Evolutionary conservation across 1,140 invertebrate genomes (phyloP).

Genomic region (Zaprionus gabonicus): DNA sequence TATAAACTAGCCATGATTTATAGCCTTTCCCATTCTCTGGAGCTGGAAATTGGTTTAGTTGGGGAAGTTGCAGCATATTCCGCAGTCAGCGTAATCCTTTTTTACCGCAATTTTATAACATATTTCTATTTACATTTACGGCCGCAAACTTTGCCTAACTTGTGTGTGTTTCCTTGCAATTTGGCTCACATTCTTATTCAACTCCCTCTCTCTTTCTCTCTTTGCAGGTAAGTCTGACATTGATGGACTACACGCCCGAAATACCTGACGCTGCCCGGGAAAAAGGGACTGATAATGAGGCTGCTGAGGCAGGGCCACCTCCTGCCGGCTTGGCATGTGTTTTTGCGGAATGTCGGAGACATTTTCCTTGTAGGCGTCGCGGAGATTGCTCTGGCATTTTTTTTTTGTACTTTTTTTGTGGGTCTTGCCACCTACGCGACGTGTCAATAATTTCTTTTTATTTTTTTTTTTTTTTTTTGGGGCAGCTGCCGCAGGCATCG

Average conservation of each 20-base stretch:
- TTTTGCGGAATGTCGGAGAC: background rate
- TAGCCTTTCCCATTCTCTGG: background rate
- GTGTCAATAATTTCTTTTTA: slow-evolving; percentile 17
- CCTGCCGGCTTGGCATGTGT: slow-evolving; percentile 1
- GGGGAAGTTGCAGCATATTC: background rate
- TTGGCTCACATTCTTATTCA: slow-evolving; percentile 22
- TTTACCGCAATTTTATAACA: slow-evolving; percentile 28
- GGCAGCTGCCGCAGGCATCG: slow-evolving; percentile 11
- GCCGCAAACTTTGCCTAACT: slow-evolving; percentile 31
- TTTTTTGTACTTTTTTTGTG: background rate
- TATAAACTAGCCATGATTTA: background rate
- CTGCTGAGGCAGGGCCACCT: background rate
- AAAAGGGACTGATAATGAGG: slow-evolving; percentile 33
- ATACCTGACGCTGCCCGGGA: slow-evolving; percentile 4
- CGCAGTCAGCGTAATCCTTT: background rate
- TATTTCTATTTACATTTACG: slow-evolving; percentile 53
- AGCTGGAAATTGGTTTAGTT: background rate
- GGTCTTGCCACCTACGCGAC: slow-evolving; percentile 11
- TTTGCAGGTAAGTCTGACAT: slow-evolving; percentile 79
- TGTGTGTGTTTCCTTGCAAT: slow-evolving; percentile 52
- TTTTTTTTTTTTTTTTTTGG: background rate
- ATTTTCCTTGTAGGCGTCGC: slow-evolving; percentile 13
- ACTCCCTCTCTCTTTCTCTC: slow-evolving; percentile 18
- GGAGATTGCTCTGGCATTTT: slow-evolving; percentile 29
- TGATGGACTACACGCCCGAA: slow-evolving; percentile 68